A percentile compares a stretch with the other conserved stretches of the same genome.
Evolutionary conservation across 2,888 invertebrate genomes (phyloP).

Genomic region (Tribolium freemani): DNA sequence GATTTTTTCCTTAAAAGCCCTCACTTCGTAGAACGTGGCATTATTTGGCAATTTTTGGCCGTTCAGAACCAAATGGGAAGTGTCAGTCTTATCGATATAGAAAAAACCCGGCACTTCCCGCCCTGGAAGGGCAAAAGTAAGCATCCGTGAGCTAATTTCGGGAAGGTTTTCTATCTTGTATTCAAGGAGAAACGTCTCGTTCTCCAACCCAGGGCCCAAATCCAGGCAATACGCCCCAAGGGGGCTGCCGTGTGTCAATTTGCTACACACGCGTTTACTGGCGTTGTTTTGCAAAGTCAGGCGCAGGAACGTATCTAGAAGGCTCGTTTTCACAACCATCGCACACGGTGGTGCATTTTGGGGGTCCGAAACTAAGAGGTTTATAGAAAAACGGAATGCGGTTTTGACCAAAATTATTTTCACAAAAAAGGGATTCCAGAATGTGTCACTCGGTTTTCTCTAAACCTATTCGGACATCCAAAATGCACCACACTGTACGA

Average conservation of each 20-base stretch:
- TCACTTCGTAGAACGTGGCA: conserved; percentile 52
- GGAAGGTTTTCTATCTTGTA: conserved; percentile 19
- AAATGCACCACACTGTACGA: too few relatives aligned
- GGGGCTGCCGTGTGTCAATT: neutral
- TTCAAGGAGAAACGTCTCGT: conserved; percentile 19
- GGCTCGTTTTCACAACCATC: too few relatives aligned
- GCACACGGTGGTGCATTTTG: too few relatives aligned
- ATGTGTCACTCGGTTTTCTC: too few relatives aligned
- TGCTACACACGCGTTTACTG: conserved; percentile 3
- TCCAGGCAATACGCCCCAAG: neutral
- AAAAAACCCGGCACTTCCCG: conserved; percentile 40
- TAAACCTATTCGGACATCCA: too few relatives aligned
- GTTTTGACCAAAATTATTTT: too few relatives aligned
- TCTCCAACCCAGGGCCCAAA: conserved; percentile 7
- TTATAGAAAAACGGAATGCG: too few relatives aligned
- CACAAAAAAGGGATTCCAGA: too few relatives aligned
- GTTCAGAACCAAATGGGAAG: conserved; percentile 47
- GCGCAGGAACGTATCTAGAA: neutral
- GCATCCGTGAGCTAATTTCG: conserved; percentile 11
- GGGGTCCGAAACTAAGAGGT: too few relatives aligned
- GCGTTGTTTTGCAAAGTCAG: neutral
- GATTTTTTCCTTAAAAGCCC: conserved; percentile 51
- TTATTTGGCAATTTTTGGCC: conserved; percentile 50
- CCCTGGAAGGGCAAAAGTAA: conserved; percentile 14
- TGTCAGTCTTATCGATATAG: conserved; percentile 52